Conservation (phyloP, 2,113 vertebrate genomes). For the Genyomyrus donnyi region DNA sequence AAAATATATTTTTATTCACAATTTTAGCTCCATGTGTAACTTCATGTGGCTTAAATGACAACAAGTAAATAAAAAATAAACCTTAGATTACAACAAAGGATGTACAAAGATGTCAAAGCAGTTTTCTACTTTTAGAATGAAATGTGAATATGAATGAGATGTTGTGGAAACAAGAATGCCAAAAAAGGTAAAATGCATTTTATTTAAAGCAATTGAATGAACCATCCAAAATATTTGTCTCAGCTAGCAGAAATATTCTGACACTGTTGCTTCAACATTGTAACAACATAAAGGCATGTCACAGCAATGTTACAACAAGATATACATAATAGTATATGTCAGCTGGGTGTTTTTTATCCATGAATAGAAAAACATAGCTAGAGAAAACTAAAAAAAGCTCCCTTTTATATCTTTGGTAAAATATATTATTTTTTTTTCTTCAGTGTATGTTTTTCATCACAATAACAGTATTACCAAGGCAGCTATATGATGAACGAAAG, state of each 20-base stretch:
- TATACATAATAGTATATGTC: not conserved
- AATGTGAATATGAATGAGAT: not conserved
- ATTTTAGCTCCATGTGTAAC: not conserved
- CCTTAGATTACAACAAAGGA: not conserved
- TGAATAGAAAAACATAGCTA: slow-evolving; percentile 51
- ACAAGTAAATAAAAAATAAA: not conserved
- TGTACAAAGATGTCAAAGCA: not conserved
- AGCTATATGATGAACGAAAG: slow-evolving; percentile 42
- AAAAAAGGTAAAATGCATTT: slow-evolving; percentile 6
- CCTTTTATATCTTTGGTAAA: slow-evolving; percentile 68
- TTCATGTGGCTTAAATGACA: not conserved
- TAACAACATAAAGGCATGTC: not conserved
- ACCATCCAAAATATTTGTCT: not conserved
- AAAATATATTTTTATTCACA: not conserved
- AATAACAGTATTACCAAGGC: slow-evolving; percentile 42
- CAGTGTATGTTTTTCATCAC: not conserved
- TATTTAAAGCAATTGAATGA: slow-evolving; percentile 2
- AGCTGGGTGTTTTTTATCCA: not conserved
- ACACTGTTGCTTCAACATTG: not conserved
- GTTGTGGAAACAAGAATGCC: not conserved
- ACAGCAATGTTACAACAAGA: not conserved
- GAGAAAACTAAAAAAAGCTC: slow-evolving; percentile 46
- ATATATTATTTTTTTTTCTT: slow-evolving; percentile 25
- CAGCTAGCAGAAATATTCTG: slow-evolving; percentile 8
- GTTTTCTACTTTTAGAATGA: not conserved